Percentiles rank a stretch among this genome's conserved stretches.
phyloP scores from a whole-genome alignment of 2,797 vertebrate species.

The Poeciliopsis paucimaculata region DNA sequence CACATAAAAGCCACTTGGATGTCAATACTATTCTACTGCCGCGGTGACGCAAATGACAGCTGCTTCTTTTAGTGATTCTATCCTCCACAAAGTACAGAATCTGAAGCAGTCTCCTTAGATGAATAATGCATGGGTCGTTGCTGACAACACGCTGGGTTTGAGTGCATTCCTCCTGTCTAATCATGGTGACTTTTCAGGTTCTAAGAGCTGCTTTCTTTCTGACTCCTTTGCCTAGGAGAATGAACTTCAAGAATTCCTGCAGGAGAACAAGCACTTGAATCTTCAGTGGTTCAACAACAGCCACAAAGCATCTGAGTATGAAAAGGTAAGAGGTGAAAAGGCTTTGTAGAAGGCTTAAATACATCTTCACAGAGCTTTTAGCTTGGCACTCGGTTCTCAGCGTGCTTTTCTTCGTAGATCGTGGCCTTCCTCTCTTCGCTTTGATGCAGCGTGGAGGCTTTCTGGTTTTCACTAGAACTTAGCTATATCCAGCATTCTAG shows the following conservation, averaged over 20 bases:
- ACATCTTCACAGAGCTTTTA: slow-evolving; percentile 11
- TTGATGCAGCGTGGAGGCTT: slow-evolving; percentile 10
- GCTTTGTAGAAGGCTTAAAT: not conserved
- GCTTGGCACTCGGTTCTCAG: slow-evolving; percentile 1
- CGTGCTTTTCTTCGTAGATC: slow-evolving; percentile 28
- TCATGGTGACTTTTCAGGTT: slow-evolving; percentile 35
- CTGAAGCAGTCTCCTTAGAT: slow-evolving; percentile 40
- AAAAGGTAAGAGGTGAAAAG: slow-evolving; percentile 83
- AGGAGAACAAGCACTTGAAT: slow-evolving; percentile 82
- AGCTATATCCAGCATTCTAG: slow-evolving; percentile 8
- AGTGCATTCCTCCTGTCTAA: slow-evolving; percentile 49
- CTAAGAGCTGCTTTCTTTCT: slow-evolving; percentile 50
- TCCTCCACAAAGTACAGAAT: slow-evolving; percentile 50
- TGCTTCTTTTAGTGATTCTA: slow-evolving; percentile 49
- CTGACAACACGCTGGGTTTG: slow-evolving; percentile 49
- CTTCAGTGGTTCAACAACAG: slow-evolving; percentile 78
- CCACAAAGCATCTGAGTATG: slow-evolving; percentile 76
- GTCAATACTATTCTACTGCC: slow-evolving; percentile 23
- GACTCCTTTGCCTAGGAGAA: slow-evolving; percentile 79
- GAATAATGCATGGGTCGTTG: slow-evolving; percentile 65
- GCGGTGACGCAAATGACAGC: slow-evolving; percentile 37
- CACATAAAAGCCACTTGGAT: slow-evolving; percentile 12
- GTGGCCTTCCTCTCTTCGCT: slow-evolving; percentile 16
- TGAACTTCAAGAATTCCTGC: slow-evolving; percentile 86
- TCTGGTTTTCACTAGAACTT: slow-evolving; percentile 24